Conservation (phyloP, 2,113 vertebrate species). For the Megaceryle maxima region DNA sequence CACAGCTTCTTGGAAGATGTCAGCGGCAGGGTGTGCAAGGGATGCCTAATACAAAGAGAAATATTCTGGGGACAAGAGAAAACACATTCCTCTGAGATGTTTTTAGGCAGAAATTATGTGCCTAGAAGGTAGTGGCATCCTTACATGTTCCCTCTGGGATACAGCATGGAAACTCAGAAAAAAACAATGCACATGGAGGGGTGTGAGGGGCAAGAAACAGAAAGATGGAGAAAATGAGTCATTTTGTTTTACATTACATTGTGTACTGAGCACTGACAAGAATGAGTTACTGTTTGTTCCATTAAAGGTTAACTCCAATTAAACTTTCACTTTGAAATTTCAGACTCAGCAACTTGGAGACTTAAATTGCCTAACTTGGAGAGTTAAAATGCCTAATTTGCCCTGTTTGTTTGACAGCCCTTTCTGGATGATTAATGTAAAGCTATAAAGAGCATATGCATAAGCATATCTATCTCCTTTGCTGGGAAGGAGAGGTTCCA, state of each 20-base stretch:
- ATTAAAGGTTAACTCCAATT: neutral
- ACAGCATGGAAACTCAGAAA: neutral
- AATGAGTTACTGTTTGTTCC: neutral
- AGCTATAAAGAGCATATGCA: neutral
- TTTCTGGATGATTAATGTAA: slow-evolving; percentile 15
- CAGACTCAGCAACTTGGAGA: neutral
- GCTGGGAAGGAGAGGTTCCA: neutral
- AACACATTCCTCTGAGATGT: neutral
- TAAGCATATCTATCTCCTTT: neutral
- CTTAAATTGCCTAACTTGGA: neutral
- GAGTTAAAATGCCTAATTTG: neutral
- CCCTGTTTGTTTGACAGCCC: neutral
- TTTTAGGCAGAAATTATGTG: neutral
- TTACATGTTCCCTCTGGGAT: neutral
- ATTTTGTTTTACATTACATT: neutral
- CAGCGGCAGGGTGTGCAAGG: neutral
- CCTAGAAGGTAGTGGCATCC: neutral
- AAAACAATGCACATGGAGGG: rapidly evolving
- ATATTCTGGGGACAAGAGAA: neutral
- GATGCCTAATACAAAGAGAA: neutral
- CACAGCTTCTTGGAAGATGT: neutral
- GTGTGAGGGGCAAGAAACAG: neutral
- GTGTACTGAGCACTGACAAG: neutral
- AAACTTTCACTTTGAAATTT: neutral
- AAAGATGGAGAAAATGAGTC: neutral